Base-by-base conservation (phyloP, 2,888 invertebrate genomes). In the Miltochrista miniata region DNA sequence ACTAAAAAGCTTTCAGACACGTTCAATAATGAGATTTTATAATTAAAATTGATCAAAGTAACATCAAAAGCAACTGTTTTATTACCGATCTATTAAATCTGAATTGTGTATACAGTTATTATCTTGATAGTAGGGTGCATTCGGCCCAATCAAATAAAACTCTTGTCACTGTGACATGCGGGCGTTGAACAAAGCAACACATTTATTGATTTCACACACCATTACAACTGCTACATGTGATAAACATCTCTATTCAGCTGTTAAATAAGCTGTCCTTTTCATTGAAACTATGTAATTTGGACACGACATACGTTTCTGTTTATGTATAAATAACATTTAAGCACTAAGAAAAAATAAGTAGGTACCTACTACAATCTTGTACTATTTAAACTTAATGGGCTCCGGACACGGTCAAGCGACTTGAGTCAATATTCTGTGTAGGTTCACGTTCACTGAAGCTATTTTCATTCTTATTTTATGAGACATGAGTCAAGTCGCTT, bases 121-220 rank as follows among this genome's bases (percentile, higher is more conserved):
- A 71, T 69, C 60, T 64, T 67, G 66, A 73, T 69, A 61, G 70
- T 72, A 72, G 78, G 79, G 73, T 73, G 71, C 57, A 66, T 64
- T 70, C 67, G 68, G 72, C 66, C 68, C 70, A 64, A 66, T 69
- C 71, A 71, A 74, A 76, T 74, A 69, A 72, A 72, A 74, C 68
- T 72, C 59, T 74, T 71, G 64, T 62, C 52, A 47, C 46, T 56
- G 64, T 66, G 76, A 70, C 75, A 87, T 85, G 81, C 85, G 83
- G 85, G 83, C 75, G 73, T 62, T 62, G 65, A 64, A 81, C 76
- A 77, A 79, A 76, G 71, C 74, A 72, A 75, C 72, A 67, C 70
- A 76, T 79, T 83, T 80, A 83, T 82, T 76, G 78, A 76, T 81
- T 80, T 78, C 70, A 76, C 76, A 78, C 76, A 76, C 75, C 73